A percentile compares a stretch with the other conserved stretches of the same genome.
phyloP scores from a whole-genome alignment of 2,797 vertebrate genomes.

The Peromyscus aztecus region DNA sequence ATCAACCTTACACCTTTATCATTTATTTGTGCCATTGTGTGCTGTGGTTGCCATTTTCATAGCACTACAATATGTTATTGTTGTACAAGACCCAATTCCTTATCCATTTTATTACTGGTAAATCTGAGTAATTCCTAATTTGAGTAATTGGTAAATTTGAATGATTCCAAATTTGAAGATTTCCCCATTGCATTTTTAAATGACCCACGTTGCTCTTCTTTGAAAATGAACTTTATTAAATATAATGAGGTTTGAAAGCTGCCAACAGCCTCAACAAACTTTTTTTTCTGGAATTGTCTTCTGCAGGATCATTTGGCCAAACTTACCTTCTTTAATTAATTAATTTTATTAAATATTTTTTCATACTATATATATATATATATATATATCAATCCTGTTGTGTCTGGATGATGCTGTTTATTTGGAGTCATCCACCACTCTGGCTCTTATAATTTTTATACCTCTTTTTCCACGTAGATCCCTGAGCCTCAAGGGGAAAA shows the following conservation, averaged over 20 bases:
- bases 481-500: not conserved
- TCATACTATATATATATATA: too few relatives aligned
- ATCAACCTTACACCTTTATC: not conserved
- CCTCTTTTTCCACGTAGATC: not conserved
- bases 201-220: not conserved
- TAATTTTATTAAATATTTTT: not conserved
- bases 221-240: not conserved
- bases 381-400: too few relatives aligned
- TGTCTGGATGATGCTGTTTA: not conserved
- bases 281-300: constrained; percentile 6
- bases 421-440: not conserved
- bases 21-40: not conserved
- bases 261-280: not conserved
- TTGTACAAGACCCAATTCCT: not conserved
- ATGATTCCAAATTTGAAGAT: not conserved
- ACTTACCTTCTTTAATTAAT: not conserved
- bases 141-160: not conserved
- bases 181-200: not conserved
- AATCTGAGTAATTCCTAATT: not conserved
- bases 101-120: not conserved
- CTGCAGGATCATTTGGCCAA: not conserved
- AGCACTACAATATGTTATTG: not conserved
- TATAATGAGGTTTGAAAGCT: not conserved
- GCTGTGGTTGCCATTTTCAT: not conserved
- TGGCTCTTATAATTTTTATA: not conserved